Evolutionary conservation across 2,797 vertebrate species (phyloP).

Genomic region (Danio albolineatus): DNA sequence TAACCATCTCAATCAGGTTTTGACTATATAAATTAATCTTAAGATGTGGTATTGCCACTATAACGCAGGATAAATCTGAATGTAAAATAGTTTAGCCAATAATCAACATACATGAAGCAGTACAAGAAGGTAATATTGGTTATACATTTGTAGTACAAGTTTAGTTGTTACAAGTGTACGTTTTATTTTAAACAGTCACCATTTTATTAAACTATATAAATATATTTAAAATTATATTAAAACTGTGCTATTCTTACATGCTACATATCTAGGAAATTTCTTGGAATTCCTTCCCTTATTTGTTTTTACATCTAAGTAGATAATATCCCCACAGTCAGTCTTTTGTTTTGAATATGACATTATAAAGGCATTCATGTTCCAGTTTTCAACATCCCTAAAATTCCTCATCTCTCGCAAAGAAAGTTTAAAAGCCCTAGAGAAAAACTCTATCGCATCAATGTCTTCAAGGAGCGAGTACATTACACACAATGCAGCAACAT

Average conservation of each 20-base stretch:
- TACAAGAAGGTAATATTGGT: neutral
- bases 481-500: conserved; percentile 21
- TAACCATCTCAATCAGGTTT: neutral
- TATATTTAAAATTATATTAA: too few species aligned
- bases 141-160: too few species aligned
- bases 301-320: neutral
- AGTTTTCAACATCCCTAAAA: neutral
- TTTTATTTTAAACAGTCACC: neutral
- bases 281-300: neutral
- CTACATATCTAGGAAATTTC: neutral
- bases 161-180: too few species aligned
- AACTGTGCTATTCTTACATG: neutral
- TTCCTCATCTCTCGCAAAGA: neutral
- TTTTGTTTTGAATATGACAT: conserved; percentile 1
- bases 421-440: neutral
- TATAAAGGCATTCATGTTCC: neutral
- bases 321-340: neutral
- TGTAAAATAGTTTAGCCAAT: neutral
- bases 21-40: neutral
- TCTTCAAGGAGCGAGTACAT: neutral
- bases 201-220: neutral
- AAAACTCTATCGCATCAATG: neutral
- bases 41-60: neutral
- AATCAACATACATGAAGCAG: neutral
- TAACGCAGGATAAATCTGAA: too few species aligned